These are phyloP conservation scores for Anticlea derivata DNA, from an alignment of 2,888 invertebrate genomes.

Conservation along the genomic window DNA sequence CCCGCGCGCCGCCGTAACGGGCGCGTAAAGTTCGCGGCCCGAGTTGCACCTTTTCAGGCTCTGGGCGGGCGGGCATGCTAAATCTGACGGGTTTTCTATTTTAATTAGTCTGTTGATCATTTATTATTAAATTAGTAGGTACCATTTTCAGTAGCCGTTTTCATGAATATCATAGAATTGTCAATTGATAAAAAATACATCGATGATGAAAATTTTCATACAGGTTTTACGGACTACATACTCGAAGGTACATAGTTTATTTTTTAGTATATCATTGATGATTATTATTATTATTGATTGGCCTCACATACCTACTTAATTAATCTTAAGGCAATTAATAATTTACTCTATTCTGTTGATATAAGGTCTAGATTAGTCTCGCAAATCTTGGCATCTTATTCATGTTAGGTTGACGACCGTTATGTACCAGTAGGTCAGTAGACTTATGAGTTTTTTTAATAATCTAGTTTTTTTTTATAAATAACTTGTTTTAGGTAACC, in stretches of 20 bases:
- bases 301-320: too few relatives aligned
- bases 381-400: conserved; percentile 8
- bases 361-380: conserved; percentile 16
- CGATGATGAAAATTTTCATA: too few relatives aligned
- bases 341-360: neutral
- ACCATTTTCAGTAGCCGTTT: neutral
- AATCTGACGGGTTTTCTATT: conserved; percentile 32
- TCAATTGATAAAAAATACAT: too few relatives aligned
- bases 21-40: conserved; percentile 42
- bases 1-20: conserved; percentile 45
- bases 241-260: too few relatives aligned
- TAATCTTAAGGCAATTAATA: neutral
- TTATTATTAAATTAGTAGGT: neutral
- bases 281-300: too few relatives aligned
- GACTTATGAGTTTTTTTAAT: conserved; percentile 32
- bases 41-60: conserved; percentile 64
- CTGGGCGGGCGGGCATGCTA: conserved; percentile 45
- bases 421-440: conserved; percentile 42
- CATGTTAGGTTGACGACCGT: conserved; percentile 38
- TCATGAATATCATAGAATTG: too few relatives aligned
- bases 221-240: too few relatives aligned
- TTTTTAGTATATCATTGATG: too few relatives aligned
- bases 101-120: conserved; percentile 26
- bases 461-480: conserved; percentile 32
- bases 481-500: conserved; percentile 9